phyloP scores from a whole-genome alignment of 2,888 invertebrate genomes.

The Nomada ruficornis region DNA sequence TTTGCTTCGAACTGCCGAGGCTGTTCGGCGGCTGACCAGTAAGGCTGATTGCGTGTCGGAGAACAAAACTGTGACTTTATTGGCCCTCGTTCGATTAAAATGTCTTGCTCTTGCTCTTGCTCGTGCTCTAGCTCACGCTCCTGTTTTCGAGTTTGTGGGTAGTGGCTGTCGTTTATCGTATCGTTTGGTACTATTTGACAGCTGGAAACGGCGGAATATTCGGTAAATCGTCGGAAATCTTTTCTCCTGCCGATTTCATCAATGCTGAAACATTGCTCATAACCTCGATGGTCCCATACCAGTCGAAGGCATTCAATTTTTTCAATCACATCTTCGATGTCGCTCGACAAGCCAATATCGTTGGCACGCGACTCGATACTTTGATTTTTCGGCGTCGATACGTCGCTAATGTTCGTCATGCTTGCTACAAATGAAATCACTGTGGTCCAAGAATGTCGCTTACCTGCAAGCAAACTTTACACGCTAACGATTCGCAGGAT shows the following conservation, averaged over 20 bases:
- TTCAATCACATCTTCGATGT: constrained; percentile 70
- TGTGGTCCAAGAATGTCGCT: too few relatives aligned
- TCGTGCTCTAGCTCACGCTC: not conserved
- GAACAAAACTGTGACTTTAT: constrained; percentile 62
- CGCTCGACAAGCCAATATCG: not conserved
- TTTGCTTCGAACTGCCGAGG: constrained; percentile 5
- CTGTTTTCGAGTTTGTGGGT: not conserved
- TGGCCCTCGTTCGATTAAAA: constrained; percentile 75
- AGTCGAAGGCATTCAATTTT: constrained; percentile 57
- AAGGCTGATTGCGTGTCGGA: constrained; percentile 60
- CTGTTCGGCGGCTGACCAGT: constrained; percentile 54
- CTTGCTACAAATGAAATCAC: not conserved
- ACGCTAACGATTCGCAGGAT: too few relatives aligned
- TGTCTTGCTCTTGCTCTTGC: constrained; percentile 51
- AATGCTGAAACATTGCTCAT: not conserved
- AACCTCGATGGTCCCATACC: not conserved
- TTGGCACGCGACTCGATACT: not conserved
- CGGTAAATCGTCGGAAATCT: too few relatives aligned
- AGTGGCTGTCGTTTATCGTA: too few relatives aligned
- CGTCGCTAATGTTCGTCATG: constrained; percentile 23
- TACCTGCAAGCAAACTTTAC: not conserved
- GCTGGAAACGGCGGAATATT: not conserved
- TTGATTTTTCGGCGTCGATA: not conserved
- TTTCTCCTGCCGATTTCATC: not conserved
- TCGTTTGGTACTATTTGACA: too few relatives aligned